A percentile compares a stretch with the other conserved stretches of the same genome.
phyloP scores from a whole-genome alignment of 2,797 vertebrate species.

The Dermochelys coriacea region DNA sequence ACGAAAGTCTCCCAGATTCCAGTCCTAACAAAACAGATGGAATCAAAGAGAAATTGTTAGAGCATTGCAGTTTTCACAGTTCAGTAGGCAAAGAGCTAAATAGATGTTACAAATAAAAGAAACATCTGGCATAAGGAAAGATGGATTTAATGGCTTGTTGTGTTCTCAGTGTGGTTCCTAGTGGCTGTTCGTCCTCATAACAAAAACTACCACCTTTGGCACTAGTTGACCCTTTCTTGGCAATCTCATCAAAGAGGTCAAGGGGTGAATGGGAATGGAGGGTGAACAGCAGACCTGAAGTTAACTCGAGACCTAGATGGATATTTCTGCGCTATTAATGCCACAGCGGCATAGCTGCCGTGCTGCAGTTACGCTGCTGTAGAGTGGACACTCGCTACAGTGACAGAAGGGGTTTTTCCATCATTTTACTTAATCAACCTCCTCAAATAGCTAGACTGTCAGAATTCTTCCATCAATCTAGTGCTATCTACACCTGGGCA shows the following conservation, averaged over 20 bases:
- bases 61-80: background rate
- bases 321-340: background rate
- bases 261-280: background rate
- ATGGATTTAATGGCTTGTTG: background rate
- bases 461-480: background rate
- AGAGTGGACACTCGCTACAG: background rate
- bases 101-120: background rate
- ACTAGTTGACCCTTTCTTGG: background rate
- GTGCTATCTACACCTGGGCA: background rate
- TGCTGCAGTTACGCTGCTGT: background rate
- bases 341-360: background rate
- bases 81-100: background rate
- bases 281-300: background rate
- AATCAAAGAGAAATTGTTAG: background rate
- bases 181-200: rapidly evolving
- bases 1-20: background rate
- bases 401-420: background rate
- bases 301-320: background rate
- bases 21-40: background rate
- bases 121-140: background rate
- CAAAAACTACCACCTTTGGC: background rate
- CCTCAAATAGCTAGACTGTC: background rate
- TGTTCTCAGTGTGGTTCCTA: background rate
- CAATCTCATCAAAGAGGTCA: background rate
- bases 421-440: background rate